A percentile compares a stretch with the other conserved stretches of the same genome.
These are phyloP conservation scores for Parnassius mnemosyne DNA, from an alignment of 2,888 invertebrate species.

Conservation along the genomic window DNA sequence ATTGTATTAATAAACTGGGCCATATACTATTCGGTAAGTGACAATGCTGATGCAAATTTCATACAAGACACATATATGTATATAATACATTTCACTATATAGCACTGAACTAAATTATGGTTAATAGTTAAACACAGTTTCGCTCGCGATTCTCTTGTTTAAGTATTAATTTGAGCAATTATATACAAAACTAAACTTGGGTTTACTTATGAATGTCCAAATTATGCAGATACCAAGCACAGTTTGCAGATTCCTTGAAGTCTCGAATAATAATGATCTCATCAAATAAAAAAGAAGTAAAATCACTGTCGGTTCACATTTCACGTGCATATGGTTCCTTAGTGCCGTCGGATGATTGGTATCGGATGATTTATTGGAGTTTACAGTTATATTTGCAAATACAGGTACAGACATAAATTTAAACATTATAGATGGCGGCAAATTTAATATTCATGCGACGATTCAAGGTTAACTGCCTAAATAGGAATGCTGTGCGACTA, in stretches of 20 bases:
- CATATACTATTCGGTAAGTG: too few relatives aligned
- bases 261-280: constrained; percentile 7
- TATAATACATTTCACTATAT: too few relatives aligned
- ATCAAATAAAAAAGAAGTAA: constrained; percentile 16
- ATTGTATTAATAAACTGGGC: too few relatives aligned
- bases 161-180: too few relatives aligned
- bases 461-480: constrained; percentile 38
- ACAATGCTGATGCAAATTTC: too few relatives aligned
- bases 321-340: constrained; percentile 3
- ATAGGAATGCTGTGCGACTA: constrained; percentile 38
- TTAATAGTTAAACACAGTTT: too few relatives aligned
- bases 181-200: neutral
- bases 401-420: constrained; percentile 14
- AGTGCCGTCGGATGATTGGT: constrained; percentile 11
- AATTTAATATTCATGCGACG: constrained; percentile 34
- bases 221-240: neutral
- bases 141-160: too few relatives aligned
- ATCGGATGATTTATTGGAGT: constrained; percentile 25
- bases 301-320: constrained; percentile 22
- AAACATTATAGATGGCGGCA: constrained; percentile 12
- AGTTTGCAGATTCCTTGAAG: constrained; percentile 4
- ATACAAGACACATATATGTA: too few relatives aligned
- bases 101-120: too few relatives aligned
- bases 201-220: neutral
- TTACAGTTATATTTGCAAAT: constrained; percentile 24